Evolutionary conservation across 2,113 vertebrate genomes (phyloP), one percentile per base, ranked within the genome.

Genomic region (Vanacampus margaritifer): DNA sequence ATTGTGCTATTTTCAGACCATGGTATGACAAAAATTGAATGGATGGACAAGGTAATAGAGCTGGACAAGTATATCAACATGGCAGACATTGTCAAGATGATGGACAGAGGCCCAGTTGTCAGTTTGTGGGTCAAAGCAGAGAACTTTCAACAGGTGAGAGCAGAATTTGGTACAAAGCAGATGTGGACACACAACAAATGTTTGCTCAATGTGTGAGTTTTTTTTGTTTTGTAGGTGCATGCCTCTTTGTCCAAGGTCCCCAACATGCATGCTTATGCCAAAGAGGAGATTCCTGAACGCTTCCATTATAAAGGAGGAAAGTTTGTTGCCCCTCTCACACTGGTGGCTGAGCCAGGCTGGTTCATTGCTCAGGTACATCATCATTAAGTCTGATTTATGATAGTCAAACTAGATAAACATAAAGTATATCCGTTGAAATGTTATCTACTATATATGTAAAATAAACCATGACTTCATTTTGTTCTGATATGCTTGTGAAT

Each of bases 1-100:
- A 84, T 98, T 68, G 54, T 99, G 61, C 70, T 99, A 50, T 98
- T 99, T 87, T 99, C 97, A 0, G 96, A 99, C 75, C 97, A 99
- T 0, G 97, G 97, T 0, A 99, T 99, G 97, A 97, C 95, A 0
- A 93, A 94, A 41, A 89, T 99, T 72, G 86, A 90, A 67, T 99
- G 96, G 97, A 90, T 87, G 68, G 92, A 98, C 62, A 96, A 93
- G 86, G 91, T 98, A 57, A 97, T 99, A 1, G 95, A 98, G 73
- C 84, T 99, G 70, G 90, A 91, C 28, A 85, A 91, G 1, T 91
- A 93, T 17, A 92, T 98, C 82, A 91, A 88, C 75, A 93, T 95
- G 90, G 87, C 70, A 0, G 88, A 94, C 50, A 88, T 94, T 35
- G 78, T 92, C 75, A 94, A 94, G 85, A 90, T 94, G 80, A 95